Evolutionary conservation across 2,888 invertebrate species (phyloP), one percentile per base, ranked within the genome.

Genomic region (Eurois occulta): DNA sequence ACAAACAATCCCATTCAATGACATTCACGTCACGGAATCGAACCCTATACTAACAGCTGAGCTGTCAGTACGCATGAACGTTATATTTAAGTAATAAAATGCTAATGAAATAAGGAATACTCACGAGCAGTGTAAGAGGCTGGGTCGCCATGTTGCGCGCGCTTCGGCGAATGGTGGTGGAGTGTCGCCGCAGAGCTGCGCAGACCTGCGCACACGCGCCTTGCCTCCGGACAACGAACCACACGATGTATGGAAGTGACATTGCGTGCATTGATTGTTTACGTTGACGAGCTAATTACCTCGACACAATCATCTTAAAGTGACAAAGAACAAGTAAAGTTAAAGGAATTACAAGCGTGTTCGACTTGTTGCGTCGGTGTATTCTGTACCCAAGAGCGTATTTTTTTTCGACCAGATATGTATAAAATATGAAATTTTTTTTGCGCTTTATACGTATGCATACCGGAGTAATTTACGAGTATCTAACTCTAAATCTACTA

Each of bases 81-180:
- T 86, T 75, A 79, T 80, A 69, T 78, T 81, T 80, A 77, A 75
- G 75, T 88, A 86, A 83, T 85, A 86, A 81, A 80, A 88, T 81
- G 86, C 72, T 79, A 88, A 88, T 89, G 71, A 78, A 87, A 78
- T 78, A 79, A 60, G 80, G 80, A 88, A 87, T 88, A 95, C 94
- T 94, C 91, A 95, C 95, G 92, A 91, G 93, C 88, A 93, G 87
- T 86, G 90, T 90, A 89, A 90, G 91, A 88, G 89, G 91, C 86
- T 89, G 89, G 91, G 90, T 90, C 90, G 93, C 91, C 95, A 95
- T 95, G 95, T 93, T 95, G 95, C 90, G 91, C 90, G 92, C 94
- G 90, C 91, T 89, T 87, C 94, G 94, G 93, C 95, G 96, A 94
- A 90, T 94, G 94, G 92, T 94, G 86, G 91, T 91, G 81, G 93